Evolutionary conservation across 2,113 vertebrate species (phyloP), one percentile per base, ranked within the genome.

Genomic region (Amia ocellicauda): DNA sequence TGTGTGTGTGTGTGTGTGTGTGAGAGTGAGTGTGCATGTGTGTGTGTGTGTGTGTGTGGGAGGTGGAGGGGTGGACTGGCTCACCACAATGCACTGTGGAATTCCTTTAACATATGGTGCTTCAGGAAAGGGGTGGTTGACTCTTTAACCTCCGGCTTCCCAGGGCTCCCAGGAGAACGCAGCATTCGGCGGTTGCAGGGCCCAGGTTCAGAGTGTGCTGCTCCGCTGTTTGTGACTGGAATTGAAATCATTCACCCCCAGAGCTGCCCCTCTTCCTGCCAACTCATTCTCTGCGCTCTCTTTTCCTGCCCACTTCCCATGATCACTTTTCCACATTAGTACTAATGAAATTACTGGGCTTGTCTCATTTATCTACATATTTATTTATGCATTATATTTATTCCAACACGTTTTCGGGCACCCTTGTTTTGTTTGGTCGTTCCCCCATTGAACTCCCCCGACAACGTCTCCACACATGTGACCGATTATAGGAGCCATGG

Each of bases 61-160:
- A 86, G 85, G 81, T 77, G 80, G 69, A n/a, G 55, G 74, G 79
- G 74, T 78, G 80, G 72, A 78, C 16, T 31, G 53, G 3, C 72
- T 79, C 86, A 88, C 89, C 84, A 88, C 74, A 88, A 88, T 88
- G 88, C 89, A 87, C 66, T 36, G 69, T 74, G 71, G 83, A 87
- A 91, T 89, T 88, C 85, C 83, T 91, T 88, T 88, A 89, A 88
- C 89, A 91, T 89, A 87, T 91, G 89, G 87, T 82, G 79, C 82
- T 74, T 84, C 87, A 91, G 89, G 89, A 91, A 91, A 88, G 85
- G 78, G 85, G 76, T 83, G 85, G 81, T 87, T 91, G 88, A 53
- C 51, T 53, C 24, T 23, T 23, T 53, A 14, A 91, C 89, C 89
- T 84, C 47, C 87, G 88, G 68, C 86, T 85, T 83, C 71, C 77